Evolutionary conservation across 37 sponge, comb jelly and placozoan genomes (phyloP).

Genomic region (Dysidea cf. avara): DNA sequence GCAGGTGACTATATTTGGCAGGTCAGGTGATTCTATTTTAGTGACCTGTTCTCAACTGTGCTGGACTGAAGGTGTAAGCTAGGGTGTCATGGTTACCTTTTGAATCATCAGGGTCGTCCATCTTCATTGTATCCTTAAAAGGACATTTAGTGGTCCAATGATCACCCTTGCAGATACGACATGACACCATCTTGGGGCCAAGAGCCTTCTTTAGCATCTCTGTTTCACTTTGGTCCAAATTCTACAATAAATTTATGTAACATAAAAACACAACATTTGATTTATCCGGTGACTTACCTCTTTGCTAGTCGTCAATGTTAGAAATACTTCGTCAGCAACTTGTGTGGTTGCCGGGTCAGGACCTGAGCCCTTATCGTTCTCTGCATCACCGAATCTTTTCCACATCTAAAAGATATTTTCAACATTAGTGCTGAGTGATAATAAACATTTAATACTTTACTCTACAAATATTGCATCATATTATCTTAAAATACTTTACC

Average conservation of each 20-base stretch:
- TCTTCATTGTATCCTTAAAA: slow-evolving; percentile 87
- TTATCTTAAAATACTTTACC: no score
- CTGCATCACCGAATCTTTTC: slow-evolving; percentile 92
- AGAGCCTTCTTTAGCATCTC: slow-evolving; percentile 75
- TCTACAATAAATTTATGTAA: slow-evolving; percentile 38
- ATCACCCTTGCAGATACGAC: slow-evolving; percentile 93
- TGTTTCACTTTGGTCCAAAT: slow-evolving; percentile 72
- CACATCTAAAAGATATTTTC: slow-evolving; percentile 36
- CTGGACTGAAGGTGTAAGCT: no score
- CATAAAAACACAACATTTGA: not conserved
- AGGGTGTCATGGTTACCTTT: no score
- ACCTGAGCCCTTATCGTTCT: slow-evolving; percentile 41
- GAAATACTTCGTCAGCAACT: slow-evolving; percentile 88
- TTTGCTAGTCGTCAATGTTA: slow-evolving; percentile 81
- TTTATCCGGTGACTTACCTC: slow-evolving; percentile 43
- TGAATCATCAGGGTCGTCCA: no score
- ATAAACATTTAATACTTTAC: no score
- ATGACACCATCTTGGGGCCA: slow-evolving; percentile 79
- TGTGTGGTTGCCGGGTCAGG: slow-evolving; percentile 75
- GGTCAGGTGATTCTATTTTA: no score
- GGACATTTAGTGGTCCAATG: slow-evolving; percentile 95
- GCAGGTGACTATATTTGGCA: no score
- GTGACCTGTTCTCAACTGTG: no score
- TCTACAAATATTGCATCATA: no score
- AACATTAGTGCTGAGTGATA: no score